phyloP scores from a whole-genome alignment of 37 sponge, comb jelly and placozoan species.

The Dysidea cf. avara region DNA sequence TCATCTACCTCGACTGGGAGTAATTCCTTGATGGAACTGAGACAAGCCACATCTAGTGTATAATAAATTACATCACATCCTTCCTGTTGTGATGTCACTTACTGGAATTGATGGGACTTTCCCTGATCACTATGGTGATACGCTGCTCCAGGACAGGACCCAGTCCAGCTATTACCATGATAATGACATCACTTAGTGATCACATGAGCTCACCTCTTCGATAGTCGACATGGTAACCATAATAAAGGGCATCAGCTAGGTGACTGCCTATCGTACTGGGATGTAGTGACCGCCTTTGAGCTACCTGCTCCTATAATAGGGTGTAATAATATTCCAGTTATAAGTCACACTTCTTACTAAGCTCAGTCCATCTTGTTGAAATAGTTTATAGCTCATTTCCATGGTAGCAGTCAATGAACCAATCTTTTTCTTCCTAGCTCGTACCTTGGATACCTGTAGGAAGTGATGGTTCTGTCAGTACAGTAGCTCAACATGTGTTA shows the following conservation, averaged over 20 bases:
- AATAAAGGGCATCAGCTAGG: slow-evolving; percentile 33
- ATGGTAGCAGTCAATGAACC: too few relatives aligned
- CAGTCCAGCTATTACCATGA: slow-evolving; percentile 28
- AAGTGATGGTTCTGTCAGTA: too few relatives aligned
- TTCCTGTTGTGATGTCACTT: neutral
- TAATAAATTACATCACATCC: neutral
- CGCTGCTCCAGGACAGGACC: slow-evolving; percentile 24
- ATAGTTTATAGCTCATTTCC: too few relatives aligned
- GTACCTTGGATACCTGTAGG: too few relatives aligned
- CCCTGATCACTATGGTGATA: slow-evolving; percentile 34
- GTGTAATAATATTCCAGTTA: neutral
- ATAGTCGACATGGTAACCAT: slow-evolving; percentile 50
- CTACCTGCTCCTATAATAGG: slow-evolving; percentile 30
- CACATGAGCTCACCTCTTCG: slow-evolving; percentile 27
- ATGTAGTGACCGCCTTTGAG: neutral
- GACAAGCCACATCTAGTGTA: slow-evolving; percentile 24
- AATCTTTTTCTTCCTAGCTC: too few relatives aligned
- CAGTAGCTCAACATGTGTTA: too few relatives aligned
- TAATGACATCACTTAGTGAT: neutral
- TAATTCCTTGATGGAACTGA: slow-evolving; percentile 33
- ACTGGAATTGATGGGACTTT: slow-evolving; percentile 50
- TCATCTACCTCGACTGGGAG: slow-evolving; percentile 22
- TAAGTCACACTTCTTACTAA: neutral
- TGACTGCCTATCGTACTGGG: slow-evolving; percentile 18
- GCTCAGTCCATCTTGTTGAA: too few relatives aligned